Base-by-base conservation (phyloP, 2,113 vertebrate genomes). In the Pterophyllum scalare region DNA sequence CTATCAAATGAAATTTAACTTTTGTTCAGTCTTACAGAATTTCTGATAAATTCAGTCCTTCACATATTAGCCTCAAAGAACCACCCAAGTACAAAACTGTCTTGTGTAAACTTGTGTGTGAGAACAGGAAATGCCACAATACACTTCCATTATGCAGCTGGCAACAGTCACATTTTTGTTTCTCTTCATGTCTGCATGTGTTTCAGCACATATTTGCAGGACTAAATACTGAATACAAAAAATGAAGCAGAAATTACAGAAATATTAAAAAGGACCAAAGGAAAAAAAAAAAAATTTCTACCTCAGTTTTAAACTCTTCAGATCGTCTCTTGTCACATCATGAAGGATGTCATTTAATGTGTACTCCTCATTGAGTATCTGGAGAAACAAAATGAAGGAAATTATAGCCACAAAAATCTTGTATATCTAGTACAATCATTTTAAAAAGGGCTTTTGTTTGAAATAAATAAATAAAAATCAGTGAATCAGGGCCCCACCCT, bases 271-370 rank as follows among this genome's bases (percentile, higher is more conserved):
- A 33, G 6, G 15, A 1, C 40, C 26, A 33, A 24, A n/a, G n/a
- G n/a, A 9, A 83, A 6, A 52, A 77, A 80, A 26, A 8, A 5
- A 1, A 0, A 5, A 2, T 75, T 31, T 5, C 24, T 96, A 99
- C 98, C 98, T 98, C 93, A 99, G 94, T 91, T 96, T 96, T 92
- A 99, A 93, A 94, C 95, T 96, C 94, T 99, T 99, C 92, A 99
- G 94, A 86, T 99, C 98, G 10, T 99, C 98, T 87, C 98, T 96
- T 10, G 97, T 98, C 90, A 99, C 96, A 40, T 95, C 97, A 90
- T 96, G 95, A 84, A 99, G 97, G 89, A 99, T 90, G 91, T 99
- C 96, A 6, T 94, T 95, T 88, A 99, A 87, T 28, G 97, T 97
- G 74, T 98, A 99, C 59, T 98, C 96, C 94, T 99, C 98, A 75